phyloP scores from a whole-genome alignment of 2,797 vertebrate species.

The Platalea minor region DNA sequence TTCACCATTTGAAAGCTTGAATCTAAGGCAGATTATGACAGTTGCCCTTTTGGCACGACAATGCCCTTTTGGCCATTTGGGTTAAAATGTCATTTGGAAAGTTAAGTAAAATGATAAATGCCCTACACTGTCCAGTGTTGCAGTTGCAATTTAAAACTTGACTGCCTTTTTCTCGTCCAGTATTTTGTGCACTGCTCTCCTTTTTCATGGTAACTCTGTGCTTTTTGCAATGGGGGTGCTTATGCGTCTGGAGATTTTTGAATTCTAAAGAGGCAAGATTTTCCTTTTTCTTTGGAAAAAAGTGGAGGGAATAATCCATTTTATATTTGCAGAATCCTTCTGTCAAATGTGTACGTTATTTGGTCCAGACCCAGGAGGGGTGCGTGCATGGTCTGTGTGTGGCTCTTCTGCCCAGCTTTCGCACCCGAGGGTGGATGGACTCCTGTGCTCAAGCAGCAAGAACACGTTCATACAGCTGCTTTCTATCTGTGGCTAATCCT shows the following conservation, averaged over 20 bases:
- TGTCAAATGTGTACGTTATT: rapidly evolving
- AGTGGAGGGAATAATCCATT: not conserved
- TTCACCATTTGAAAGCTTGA: not conserved
- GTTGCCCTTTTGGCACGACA: not conserved
- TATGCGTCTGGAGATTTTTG: not conserved
- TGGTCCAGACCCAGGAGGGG: not conserved
- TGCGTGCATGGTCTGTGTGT: not conserved
- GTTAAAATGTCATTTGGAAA: not conserved
- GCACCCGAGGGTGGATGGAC: not conserved
- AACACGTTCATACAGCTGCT: rapidly evolving
- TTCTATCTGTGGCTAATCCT: not conserved
- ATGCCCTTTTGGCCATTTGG: not conserved
- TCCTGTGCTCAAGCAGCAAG: not conserved
- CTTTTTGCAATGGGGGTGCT: not conserved
- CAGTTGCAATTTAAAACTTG: not conserved
- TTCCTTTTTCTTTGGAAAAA: not conserved
- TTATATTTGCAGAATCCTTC: not conserved
- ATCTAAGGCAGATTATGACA: not conserved
- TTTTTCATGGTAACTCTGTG: not conserved
- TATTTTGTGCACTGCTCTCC: not conserved
- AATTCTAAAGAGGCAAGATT: not conserved
- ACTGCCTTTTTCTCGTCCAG: not conserved
- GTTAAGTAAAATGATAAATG: not conserved
- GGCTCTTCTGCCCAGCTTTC: not conserved
- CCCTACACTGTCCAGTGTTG: not conserved